phyloP scores from a whole-genome alignment of 1,140 invertebrate genomes.

The Drosophila lacertosa region DNA sequence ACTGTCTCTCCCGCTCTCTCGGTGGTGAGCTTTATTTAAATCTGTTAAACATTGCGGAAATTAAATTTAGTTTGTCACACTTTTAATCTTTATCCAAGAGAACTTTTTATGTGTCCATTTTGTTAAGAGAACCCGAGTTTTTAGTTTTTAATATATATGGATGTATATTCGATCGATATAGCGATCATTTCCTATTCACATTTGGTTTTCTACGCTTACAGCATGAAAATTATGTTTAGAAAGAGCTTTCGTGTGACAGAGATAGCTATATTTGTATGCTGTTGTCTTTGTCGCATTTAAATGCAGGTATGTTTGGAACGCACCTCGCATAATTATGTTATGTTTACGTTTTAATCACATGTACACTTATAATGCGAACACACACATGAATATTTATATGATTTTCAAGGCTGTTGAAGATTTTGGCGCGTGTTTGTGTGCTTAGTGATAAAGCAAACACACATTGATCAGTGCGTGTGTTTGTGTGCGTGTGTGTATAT shows the following conservation, averaged over 20 bases:
- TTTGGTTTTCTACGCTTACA: too few relatives aligned
- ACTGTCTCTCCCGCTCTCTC: too few relatives aligned
- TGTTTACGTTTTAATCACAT: slow-evolving; percentile 61
- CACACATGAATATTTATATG: slow-evolving; percentile 25
- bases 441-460: slow-evolving; percentile 44
- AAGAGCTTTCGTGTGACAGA: neutral
- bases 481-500: neutral
- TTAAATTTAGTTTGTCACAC: too few relatives aligned
- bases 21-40: too few relatives aligned
- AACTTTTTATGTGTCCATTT: too few relatives aligned
- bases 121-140: too few relatives aligned
- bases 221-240: neutral
- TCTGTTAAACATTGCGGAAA: too few relatives aligned
- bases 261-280: neutral
- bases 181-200: too few relatives aligned
- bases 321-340: slow-evolving; percentile 29
- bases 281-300: neutral
- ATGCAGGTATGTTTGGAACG: slow-evolving; percentile 16
- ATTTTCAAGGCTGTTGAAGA: slow-evolving; percentile 61
- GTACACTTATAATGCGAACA: slow-evolving; percentile 3
- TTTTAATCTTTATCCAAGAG: too few relatives aligned
- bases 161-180: too few relatives aligned
- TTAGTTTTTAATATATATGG: too few relatives aligned
- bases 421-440: slow-evolving; percentile 61
- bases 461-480: neutral